phyloP scores from a whole-genome alignment of 1,140 invertebrate species.

The Heliconius eleuchia region DNA sequence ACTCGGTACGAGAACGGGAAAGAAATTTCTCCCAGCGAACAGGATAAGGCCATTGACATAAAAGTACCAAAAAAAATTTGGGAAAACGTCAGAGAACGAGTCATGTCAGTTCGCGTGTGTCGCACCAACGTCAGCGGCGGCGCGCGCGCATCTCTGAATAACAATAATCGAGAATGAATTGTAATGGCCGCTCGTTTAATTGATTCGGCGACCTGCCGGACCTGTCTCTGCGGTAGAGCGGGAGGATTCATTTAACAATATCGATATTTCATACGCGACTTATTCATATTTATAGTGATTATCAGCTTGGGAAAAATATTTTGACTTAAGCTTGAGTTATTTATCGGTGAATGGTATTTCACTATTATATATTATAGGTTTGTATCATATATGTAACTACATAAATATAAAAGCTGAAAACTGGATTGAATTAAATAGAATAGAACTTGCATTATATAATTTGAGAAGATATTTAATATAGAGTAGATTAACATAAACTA shows the following conservation, averaged over 20 bases:
- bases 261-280: conserved; percentile 39
- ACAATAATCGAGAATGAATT: conserved; percentile 76
- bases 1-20: conserved; percentile 24
- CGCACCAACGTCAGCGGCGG: conserved; percentile 54
- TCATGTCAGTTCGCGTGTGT: conserved; percentile 59
- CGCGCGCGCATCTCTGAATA: conserved; percentile 60
- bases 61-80: conserved; percentile 48
- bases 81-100: conserved; percentile 52
- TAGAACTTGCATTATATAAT: too few species aligned
- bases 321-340: conserved; percentile 29
- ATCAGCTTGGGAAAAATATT: conserved; percentile 33
- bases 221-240: conserved; percentile 56
- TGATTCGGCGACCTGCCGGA: conserved; percentile 64
- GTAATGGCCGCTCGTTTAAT: conserved; percentile 73
- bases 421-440: neutral
- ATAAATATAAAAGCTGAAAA: neutral
- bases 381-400: neutral
- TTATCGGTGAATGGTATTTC: neutral
- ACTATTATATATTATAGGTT: neutral
- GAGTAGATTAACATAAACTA: too few species aligned
- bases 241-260: conserved; percentile 40
- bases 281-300: conserved; percentile 36
- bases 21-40: conserved; percentile 38
- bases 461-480: too few species aligned
- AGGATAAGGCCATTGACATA: conserved; percentile 48